Percentiles rank a stretch among this genome's conserved stretches.
phyloP scores from a whole-genome alignment of 1,140 invertebrate species.

The Xylocopa sonorina region DNA sequence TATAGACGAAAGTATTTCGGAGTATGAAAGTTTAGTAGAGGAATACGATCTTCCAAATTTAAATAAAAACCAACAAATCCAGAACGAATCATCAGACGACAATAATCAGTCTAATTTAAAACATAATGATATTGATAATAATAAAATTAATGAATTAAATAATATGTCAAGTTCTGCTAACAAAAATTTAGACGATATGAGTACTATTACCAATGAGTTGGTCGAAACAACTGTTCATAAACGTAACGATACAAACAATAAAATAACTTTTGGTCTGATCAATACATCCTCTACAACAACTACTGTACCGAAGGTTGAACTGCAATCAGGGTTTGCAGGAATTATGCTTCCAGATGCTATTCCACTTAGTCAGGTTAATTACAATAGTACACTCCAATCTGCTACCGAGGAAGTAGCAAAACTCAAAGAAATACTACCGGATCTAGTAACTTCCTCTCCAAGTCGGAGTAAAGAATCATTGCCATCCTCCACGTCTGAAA shows the following conservation, averaged over 20 bases:
- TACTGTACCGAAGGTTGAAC: conserved; percentile 22
- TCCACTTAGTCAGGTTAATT: conserved; percentile 41
- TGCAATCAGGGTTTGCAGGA: conserved; percentile 52
- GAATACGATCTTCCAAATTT: conserved; percentile 17
- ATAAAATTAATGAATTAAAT: background rate
- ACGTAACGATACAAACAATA: conserved; percentile 11
- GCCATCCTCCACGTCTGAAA: conserved; percentile 50
- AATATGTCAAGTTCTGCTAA: background rate
- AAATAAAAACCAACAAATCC: background rate
- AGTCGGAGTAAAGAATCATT: conserved; percentile 62
- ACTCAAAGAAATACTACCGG: conserved; percentile 69
- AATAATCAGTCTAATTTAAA: background rate
- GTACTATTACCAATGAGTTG: background rate
- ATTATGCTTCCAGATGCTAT: conserved; percentile 67
- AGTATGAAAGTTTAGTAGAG: conserved; percentile 38
- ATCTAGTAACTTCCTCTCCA: conserved; percentile 74
- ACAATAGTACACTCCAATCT: conserved; percentile 29
- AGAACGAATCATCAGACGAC: background rate
- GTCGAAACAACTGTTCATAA: background rate
- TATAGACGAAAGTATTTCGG: conserved; percentile 5
- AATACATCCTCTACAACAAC: background rate
- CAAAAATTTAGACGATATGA: background rate
- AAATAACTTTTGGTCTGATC: background rate
- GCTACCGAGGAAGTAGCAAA: conserved; percentile 35
- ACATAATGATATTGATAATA: background rate